Base-by-base conservation (phyloP, 2,797 vertebrate species). In the Phoebastria nigripes region DNA sequence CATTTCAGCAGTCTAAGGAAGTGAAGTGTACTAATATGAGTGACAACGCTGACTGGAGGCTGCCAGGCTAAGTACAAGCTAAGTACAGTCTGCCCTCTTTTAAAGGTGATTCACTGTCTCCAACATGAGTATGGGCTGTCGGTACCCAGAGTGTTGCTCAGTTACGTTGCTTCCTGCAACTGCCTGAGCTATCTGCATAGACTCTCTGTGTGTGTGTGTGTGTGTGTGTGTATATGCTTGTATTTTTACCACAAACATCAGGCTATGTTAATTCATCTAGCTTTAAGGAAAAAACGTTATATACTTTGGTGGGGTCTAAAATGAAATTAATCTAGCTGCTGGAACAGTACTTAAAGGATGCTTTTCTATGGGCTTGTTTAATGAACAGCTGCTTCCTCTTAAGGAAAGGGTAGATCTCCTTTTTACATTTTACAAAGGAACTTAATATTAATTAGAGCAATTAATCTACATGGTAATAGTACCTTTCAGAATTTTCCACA, bases 401-500 rank as follows among this genome's bases (percentile, higher is more conserved):
- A 85, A 80, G 65, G 79, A 54, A 92, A 93, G 63, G 59, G 63
- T 91, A 94, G 65, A 77, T 44, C 37, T 31, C 13, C 9, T 55
- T 90, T 79, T 70, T 77, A 37, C 13, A 8, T 83, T 89, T 89
- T 85, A 73, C 44, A 82, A 79, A 76, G 56, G 85, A 93, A 77
- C 1, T 82, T 59, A 39, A 42, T 35, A 89, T 55, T 85, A 80
- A 90, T 77, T 59, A 88, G 52, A 83, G 20, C 8, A 93, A 83
- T 81, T 81, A 61, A 28, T 72, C 41, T 63, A 25, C 8, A 5
- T 2, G 4, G 19, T 39, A 73, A 56, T 67, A 91, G 33, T 26
- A 67, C 26, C 21, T 82, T 78, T 46, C 82, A 82, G 89, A 93
- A 92, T 82, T 92, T 93, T 93, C 81, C 84, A 92, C n/a, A 63